Percentiles rank a stretch among this genome's conserved stretches.
phyloP scores from a whole-genome alignment of 2,888 invertebrate species.

The Dexiosoma caninum region DNA sequence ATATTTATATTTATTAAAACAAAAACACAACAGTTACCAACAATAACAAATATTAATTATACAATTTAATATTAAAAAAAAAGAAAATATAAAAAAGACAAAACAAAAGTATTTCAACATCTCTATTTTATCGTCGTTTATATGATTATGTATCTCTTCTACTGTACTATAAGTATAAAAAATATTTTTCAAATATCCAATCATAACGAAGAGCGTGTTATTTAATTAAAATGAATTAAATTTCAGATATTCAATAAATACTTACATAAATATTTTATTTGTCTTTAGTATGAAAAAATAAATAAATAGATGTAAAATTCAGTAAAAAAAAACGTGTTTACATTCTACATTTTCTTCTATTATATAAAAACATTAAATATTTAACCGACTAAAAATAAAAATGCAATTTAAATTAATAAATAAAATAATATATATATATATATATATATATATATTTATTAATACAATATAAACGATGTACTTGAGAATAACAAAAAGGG shows the following conservation, averaged over 20 bases:
- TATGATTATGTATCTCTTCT: conserved; percentile 44
- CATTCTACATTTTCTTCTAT: conserved; percentile 56
- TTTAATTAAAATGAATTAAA: conserved; percentile 28
- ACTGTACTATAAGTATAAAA: conserved; percentile 36
- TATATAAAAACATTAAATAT: conserved; percentile 11
- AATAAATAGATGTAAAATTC: neutral
- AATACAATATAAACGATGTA: conserved; percentile 53
- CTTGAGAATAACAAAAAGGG: conserved; percentile 49
- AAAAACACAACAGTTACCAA: neutral
- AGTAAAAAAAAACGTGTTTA: conserved; percentile 47
- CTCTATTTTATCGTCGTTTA: conserved; percentile 63
- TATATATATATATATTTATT: conserved; percentile 22
- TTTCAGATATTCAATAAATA: conserved; percentile 20
- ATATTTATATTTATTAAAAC: conserved; percentile 12
- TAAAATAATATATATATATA: conserved; percentile 28
- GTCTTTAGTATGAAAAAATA: conserved; percentile 33
- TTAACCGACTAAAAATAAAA: conserved; percentile 32
- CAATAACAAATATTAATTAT: conserved; percentile 40
- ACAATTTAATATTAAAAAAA: conserved; percentile 14
- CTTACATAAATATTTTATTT: conserved; percentile 49
- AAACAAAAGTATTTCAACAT: conserved; percentile 40
- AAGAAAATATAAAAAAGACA: neutral
- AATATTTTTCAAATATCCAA: conserved; percentile 14
- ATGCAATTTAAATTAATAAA: conserved; percentile 48
- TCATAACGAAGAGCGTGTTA: neutral